phyloP scores from a whole-genome alignment of 2,797 vertebrate genomes.

The Todus mexicanus region DNA sequence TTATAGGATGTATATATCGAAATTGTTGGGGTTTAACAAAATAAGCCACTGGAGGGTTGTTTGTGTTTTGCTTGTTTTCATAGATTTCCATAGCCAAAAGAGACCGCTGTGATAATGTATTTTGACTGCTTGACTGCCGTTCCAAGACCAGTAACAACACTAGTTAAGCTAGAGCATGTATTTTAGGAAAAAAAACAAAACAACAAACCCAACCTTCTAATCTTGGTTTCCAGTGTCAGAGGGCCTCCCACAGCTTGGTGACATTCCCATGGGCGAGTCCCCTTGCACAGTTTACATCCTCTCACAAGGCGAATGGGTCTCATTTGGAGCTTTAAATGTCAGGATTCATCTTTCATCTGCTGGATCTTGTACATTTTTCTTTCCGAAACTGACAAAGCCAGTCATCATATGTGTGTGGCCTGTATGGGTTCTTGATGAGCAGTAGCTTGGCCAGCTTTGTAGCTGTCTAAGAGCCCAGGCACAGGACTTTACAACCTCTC shows the following conservation, averaged over 20 bases:
- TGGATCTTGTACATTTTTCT: not conserved
- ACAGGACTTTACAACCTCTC: not conserved
- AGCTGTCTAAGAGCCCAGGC: not conserved
- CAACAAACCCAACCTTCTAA: constrained; percentile 49
- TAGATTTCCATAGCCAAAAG: not conserved
- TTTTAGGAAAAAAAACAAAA: constrained; percentile 33
- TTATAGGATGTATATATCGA: not conserved
- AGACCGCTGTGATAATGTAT: not conserved
- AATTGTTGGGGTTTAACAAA: not conserved
- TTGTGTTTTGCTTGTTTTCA: not conserved
- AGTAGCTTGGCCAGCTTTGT: not conserved
- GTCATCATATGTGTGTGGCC: constrained; percentile 33
- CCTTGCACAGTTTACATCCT: not conserved
- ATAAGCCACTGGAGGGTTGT: not conserved
- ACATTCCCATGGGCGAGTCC: not conserved
- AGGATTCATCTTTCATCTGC: not conserved
- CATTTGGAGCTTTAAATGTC: constrained; percentile 34
- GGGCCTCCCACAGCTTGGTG: constrained; percentile 31
- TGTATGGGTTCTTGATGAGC: not conserved
- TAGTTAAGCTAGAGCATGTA: not conserved
- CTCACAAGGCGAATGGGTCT: not conserved
- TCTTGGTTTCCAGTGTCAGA: constrained; percentile 56
- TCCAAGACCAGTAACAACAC: constrained; percentile 1
- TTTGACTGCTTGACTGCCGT: not conserved
- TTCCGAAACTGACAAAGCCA: not conserved